phyloP scores from a whole-genome alignment of 2,888 invertebrate genomes.

The Prenolepis imparis region DNA sequence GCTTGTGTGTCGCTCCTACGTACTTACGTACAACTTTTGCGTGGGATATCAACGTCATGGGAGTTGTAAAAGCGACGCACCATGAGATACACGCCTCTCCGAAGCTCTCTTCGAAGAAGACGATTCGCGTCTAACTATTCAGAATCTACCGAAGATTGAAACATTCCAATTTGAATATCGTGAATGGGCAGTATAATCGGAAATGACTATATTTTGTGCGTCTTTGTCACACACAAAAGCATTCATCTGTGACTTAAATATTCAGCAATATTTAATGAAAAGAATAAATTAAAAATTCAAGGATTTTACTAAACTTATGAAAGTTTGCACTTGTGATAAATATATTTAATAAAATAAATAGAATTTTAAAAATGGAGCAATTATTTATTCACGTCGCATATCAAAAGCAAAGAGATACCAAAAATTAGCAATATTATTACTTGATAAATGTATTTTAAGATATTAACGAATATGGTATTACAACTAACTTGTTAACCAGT shows the following conservation, averaged over 20 bases:
- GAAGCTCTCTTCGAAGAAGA: constrained; percentile 29
- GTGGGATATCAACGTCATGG: constrained; percentile 71
- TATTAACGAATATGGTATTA: constrained; percentile 10
- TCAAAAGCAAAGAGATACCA: constrained; percentile 6
- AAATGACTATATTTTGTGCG: constrained; percentile 28
- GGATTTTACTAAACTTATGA: neutral
- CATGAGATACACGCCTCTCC: constrained; percentile 54
- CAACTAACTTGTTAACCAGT: constrained; percentile 27
- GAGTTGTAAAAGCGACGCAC: constrained; percentile 63
- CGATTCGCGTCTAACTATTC: constrained; percentile 44
- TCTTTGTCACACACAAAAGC: neutral
- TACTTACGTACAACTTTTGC: constrained; percentile 61
- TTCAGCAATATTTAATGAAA: neutral
- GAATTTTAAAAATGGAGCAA: neutral
- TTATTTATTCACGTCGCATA: neutral
- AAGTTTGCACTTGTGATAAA: neutral
- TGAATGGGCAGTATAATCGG: neutral
- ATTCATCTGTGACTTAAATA: neutral
- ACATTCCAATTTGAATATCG: constrained; percentile 27
- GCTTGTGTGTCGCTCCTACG: constrained; percentile 49
- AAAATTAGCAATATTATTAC: constrained; percentile 7
- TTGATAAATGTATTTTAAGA: constrained; percentile 13
- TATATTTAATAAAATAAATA: neutral
- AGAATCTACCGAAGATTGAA: constrained; percentile 43
- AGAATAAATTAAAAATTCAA: neutral